phyloP scores from a whole-genome alignment of 2,113 vertebrate species.

The Ibidorhyncha struthersii region DNA sequence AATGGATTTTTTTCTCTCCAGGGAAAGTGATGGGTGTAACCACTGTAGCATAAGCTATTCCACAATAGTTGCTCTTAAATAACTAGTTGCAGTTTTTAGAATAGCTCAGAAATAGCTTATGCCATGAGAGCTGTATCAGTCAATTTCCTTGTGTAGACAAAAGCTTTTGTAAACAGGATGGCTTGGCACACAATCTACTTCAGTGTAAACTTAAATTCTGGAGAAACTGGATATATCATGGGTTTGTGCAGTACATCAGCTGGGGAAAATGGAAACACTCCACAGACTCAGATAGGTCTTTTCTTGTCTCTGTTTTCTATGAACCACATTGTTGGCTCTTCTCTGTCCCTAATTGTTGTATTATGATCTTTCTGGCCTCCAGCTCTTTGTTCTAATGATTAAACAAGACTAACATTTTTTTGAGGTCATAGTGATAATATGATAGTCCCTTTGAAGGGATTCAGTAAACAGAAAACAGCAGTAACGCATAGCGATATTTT shows the following conservation, averaged over 20 bases:
- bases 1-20: not conserved
- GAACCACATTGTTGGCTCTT: slow-evolving; percentile 5
- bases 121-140: not conserved
- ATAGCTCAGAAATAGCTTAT: not conserved
- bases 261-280: not conserved
- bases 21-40: slow-evolving; percentile 41
- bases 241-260: not conserved
- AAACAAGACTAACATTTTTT: slow-evolving; percentile 43
- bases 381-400: slow-evolving; percentile 14
- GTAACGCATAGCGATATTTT: not conserved
- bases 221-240: not conserved
- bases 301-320: not conserved
- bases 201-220: not conserved
- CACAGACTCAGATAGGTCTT: not conserved
- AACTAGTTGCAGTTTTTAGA: not conserved
- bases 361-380: slow-evolving; percentile 18
- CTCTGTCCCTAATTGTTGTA: not conserved
- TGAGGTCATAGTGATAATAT: slow-evolving; percentile 23
- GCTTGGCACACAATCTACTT: not conserved
- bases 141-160: not conserved
- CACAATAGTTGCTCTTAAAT: not conserved
- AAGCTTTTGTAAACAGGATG: not conserved
- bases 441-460: slow-evolving; percentile 33
- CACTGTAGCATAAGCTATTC: slow-evolving; percentile 33
- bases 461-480: not conserved